Base-by-base conservation (phyloP, 1,140 invertebrate genomes). In the Bicyclus anynana region DNA sequence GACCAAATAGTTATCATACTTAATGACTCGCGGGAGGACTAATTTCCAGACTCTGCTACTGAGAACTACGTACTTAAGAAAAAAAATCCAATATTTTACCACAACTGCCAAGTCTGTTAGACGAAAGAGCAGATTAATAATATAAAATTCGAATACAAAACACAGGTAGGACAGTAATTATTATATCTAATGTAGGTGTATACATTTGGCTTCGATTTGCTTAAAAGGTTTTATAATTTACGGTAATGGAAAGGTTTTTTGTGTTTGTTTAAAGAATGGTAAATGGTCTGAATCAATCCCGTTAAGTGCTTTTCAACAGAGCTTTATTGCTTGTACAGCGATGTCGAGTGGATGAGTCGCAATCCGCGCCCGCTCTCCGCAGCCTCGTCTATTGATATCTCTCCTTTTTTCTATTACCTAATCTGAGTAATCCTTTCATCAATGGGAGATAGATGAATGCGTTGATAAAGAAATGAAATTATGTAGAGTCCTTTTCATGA, bases 241-340 rank as follows among this genome's bases (percentile, higher is more conserved):
- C 74, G 77, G 77, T 83, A 89, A 86, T 87, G 83, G 82, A 87
- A 84, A 83, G 77, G 23, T 79, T 82, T 67, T 71, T 69, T 84
- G 79, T 88, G 82, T 89, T 88, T 89, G 79, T 89, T 86, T 86
- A 84, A 87, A 87, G 84, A 89, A 87, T 88, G 80, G 86, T 85
- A 86, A 89, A 89, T 89, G 82, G 84, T 87, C 77, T 84, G 84
- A 89, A 89, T 89, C 86, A 89, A 89, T 89, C 81, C 73, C 78
- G 81, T 81, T 89, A 89, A 89, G 87, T 89, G 87, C 80, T 88
- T 89, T 89, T 87, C 84, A 84, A 81, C 80, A 74, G 81, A 85
- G 84, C 85, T 89, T 89, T 89, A 89, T 89, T 86, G 85, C 79
- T 81, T 84, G 84, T 85, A 74, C 72, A 79, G 73, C 68, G 71